phyloP scores from a whole-genome alignment of 2,797 vertebrate genomes.

The Meriones psammophilus region DNA sequence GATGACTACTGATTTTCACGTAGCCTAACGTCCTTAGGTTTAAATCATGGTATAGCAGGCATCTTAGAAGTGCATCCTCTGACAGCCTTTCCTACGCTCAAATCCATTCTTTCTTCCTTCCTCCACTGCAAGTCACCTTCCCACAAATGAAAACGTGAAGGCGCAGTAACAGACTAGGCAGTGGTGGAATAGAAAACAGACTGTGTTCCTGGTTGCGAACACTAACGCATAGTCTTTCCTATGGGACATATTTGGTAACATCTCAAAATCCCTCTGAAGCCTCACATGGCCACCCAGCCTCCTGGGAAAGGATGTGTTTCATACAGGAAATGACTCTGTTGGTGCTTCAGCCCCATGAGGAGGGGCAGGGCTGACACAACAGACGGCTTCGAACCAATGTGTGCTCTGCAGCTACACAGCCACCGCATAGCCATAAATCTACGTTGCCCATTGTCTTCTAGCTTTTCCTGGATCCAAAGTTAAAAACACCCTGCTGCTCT shows the following conservation, averaged over 20 bases:
- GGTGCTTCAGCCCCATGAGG: neutral
- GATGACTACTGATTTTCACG: neutral
- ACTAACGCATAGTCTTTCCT: neutral
- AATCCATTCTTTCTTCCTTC: neutral
- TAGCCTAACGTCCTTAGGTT: neutral
- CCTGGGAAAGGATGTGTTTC: neutral
- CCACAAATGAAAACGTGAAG: neutral
- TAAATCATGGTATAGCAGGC: neutral
- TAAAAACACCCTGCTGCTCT: slow-evolving; percentile 44
- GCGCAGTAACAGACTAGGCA: neutral
- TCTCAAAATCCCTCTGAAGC: slow-evolving; percentile 2
- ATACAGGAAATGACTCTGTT: slow-evolving; percentile 9
- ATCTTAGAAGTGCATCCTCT: neutral
- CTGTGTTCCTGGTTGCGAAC: neutral
- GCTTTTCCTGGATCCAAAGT: slow-evolving; percentile 30
- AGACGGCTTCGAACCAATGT: neutral
- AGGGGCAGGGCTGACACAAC: slow-evolving; percentile 20
- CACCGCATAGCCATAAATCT: neutral
- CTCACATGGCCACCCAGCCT: neutral
- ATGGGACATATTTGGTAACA: neutral
- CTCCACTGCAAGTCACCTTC: neutral
- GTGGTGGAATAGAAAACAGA: neutral
- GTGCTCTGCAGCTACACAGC: neutral
- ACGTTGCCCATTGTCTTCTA: neutral
- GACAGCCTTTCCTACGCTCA: neutral